Percentiles rank a stretch among this genome's conserved stretches.
Conservation (phyloP, 2,888 invertebrate genomes). For the Elmis aenea region DNA sequence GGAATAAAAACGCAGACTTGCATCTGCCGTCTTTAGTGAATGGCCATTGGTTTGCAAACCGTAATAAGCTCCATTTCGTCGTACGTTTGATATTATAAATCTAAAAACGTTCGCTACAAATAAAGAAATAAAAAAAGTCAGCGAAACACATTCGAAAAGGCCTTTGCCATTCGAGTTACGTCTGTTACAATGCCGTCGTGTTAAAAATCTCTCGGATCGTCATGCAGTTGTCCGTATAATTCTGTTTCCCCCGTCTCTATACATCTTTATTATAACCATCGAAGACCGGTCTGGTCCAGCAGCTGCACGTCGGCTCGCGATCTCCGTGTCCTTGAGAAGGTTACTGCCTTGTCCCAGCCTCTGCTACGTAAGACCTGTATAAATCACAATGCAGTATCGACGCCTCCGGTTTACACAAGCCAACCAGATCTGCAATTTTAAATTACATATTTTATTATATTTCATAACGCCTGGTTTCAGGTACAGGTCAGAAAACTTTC, state of each 20-base stretch:
- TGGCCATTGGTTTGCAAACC: too few species aligned
- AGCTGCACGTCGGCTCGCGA: conserved; percentile 23
- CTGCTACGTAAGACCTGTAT: conserved; percentile 31
- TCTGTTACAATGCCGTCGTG: conserved; percentile 12
- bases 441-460: conserved; percentile 11
- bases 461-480: conserved; percentile 4
- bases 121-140: background rate
- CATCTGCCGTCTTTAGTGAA: too few species aligned
- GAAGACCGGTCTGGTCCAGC: conserved; percentile 25
- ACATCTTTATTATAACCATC: conserved; percentile 18
- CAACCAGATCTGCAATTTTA: conserved; percentile 25
- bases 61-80: too few species aligned
- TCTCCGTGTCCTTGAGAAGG: conserved; percentile 43
- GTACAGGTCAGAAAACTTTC: background rate
- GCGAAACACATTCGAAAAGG: conserved; percentile 9
- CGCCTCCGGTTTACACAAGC: conserved; percentile 35
- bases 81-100: too few species aligned
- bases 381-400: conserved; percentile 38
- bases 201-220: conserved; percentile 22
- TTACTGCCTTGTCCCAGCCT: conserved; percentile 43
- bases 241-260: conserved; percentile 14
- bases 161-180: conserved; percentile 15
- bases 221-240: conserved; percentile 21
- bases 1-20: too few species aligned
- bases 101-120: too few species aligned